phyloP scores from a whole-genome alignment of 2,888 invertebrate species.

The Metalampra italica region DNA sequence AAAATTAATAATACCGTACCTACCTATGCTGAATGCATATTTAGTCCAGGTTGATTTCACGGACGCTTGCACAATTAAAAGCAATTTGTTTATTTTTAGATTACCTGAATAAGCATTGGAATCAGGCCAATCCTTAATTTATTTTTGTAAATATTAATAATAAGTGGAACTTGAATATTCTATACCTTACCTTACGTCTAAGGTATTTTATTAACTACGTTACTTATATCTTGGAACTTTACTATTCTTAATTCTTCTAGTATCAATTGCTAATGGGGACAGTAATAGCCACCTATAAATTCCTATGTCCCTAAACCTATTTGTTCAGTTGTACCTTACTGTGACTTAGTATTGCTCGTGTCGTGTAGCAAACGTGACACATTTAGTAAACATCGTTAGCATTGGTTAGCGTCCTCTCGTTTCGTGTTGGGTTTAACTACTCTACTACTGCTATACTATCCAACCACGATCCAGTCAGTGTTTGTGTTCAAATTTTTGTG shows the following conservation, averaged over 20 bases:
- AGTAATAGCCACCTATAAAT: not conserved
- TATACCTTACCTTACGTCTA: no score
- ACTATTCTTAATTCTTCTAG: no score
- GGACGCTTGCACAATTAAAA: constrained; percentile 16
- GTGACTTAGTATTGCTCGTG: constrained; percentile 36
- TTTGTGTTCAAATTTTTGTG: not conserved
- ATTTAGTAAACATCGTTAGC: constrained; percentile 63
- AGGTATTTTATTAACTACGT: no score
- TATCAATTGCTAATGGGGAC: not conserved
- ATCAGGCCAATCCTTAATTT: constrained; percentile 1
- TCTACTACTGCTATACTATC: constrained; percentile 16
- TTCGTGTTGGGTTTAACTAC: constrained; percentile 13
- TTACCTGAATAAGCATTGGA: constrained; percentile 9
- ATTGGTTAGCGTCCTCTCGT: constrained; percentile 39
- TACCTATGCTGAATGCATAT: not conserved
- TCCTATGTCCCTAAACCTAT: constrained; percentile 11
- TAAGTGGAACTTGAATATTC: no score
- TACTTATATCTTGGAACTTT: no score
- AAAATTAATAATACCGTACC: no score
- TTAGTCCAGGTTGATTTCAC: not conserved
- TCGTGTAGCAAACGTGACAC: constrained; percentile 53
- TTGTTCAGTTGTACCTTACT: constrained; percentile 32
- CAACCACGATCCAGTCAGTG: not conserved
- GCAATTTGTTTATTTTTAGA: constrained; percentile 24
- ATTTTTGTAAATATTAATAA: not conserved